phyloP scores from a whole-genome alignment of 1,140 invertebrate species.

The Pollicipes pollicipes region DNA sequence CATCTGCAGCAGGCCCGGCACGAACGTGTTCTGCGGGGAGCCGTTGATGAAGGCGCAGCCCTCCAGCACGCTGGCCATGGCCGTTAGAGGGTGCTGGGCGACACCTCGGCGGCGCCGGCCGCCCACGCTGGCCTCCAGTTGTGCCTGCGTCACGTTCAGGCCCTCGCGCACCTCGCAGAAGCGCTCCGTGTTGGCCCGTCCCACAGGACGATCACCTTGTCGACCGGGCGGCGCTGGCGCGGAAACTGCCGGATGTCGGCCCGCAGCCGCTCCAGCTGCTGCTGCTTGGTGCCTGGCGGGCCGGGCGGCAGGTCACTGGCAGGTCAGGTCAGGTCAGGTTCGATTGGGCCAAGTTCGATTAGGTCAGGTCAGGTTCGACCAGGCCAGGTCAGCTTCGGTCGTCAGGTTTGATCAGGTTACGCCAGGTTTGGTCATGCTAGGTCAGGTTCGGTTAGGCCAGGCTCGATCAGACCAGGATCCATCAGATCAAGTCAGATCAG shows the following conservation, averaged over 20 bases:
- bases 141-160: conserved; percentile 63
- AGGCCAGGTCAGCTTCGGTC: too few species aligned
- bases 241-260: conserved; percentile 36
- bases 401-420: too few species aligned
- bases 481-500: too few species aligned
- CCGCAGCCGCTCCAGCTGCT: conserved; percentile 28
- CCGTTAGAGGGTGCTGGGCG: conserved; percentile 83
- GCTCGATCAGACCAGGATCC: too few species aligned
- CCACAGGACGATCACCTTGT: conserved; percentile 80
- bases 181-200: conserved; percentile 89
- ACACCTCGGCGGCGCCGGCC: conserved; percentile 39
- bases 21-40: conserved; percentile 90
- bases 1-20: conserved; percentile 68
- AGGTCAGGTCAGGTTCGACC: too few species aligned
- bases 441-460: too few species aligned
- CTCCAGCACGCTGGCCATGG: conserved; percentile 73
- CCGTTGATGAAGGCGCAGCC: conserved; percentile 86
- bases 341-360: too few species aligned
- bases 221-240: conserved; percentile 34
- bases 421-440: too few species aligned
- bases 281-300: conserved; percentile 13
- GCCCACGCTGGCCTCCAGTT: conserved; percentile 53
- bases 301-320: too few species aligned
- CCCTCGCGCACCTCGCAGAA: conserved; percentile 57
- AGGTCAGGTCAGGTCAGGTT: too few species aligned